These are phyloP conservation scores for Diogma glabrata DNA, from an alignment of 2,888 invertebrate genomes.

Conservation along the genomic window DNA sequence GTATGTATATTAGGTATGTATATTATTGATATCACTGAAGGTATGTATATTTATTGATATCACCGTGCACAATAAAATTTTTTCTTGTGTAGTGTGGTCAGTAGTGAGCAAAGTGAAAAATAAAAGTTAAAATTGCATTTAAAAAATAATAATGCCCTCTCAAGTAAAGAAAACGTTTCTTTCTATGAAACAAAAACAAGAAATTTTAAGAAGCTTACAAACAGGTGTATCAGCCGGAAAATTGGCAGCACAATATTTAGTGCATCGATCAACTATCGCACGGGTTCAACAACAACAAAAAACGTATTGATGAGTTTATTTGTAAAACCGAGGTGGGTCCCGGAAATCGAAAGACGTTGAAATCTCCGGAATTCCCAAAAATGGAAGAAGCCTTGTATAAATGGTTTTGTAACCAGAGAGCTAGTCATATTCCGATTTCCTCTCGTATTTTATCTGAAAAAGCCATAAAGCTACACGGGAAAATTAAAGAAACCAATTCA, in stretches of 20 bases:
- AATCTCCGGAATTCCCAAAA: constrained; percentile 11
- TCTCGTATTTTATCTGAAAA: constrained; percentile 9
- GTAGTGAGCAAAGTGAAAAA: too few relatives aligned
- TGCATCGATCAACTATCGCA: neutral
- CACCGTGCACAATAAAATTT: too few relatives aligned
- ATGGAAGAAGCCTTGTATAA: constrained; percentile 15
- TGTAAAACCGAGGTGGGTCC: constrained; percentile 12
- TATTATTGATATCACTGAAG: too few relatives aligned
- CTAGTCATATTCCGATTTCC: neutral
- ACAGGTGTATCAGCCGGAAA: neutral
- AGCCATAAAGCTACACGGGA: constrained; percentile 15
- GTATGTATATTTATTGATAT: too few relatives aligned
- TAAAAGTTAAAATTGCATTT: too few relatives aligned
- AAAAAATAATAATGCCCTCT: neutral
- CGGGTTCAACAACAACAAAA: constrained; percentile 1
- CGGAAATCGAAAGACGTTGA: constrained; percentile 11
- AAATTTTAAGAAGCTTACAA: neutral
- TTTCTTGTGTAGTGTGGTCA: too few relatives aligned
- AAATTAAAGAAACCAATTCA: constrained; percentile 5
- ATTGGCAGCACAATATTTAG: neutral
- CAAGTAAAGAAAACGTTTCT: neutral
- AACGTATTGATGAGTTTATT: neutral
- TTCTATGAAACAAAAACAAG: neutral
- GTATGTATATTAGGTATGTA: too few relatives aligned
- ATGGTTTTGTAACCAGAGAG: constrained; percentile 12